Evolutionary conservation across 2,797 vertebrate genomes (phyloP).

Genomic region (Danio albolineatus): DNA sequence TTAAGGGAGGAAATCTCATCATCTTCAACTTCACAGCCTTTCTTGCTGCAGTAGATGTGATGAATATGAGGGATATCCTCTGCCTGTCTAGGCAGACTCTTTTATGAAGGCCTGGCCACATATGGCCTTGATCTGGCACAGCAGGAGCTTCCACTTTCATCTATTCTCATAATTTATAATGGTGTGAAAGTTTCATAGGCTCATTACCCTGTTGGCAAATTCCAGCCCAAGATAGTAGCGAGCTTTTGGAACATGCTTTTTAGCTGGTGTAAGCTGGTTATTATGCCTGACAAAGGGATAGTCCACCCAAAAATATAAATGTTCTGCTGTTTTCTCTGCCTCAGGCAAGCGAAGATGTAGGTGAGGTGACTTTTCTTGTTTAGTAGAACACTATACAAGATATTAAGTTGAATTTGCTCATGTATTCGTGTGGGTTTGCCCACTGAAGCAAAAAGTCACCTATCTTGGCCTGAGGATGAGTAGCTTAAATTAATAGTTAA

Average conservation of each 20-base stretch:
- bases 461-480: too few relatives aligned
- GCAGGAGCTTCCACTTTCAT: conserved; percentile 1
- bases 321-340: too few relatives aligned
- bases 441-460: too few relatives aligned
- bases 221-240: not conserved
- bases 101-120: conserved; percentile 6
- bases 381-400: too few relatives aligned
- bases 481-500: too few relatives aligned
- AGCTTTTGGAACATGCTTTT: not conserved
- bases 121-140: conserved; percentile 13
- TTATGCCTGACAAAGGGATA: not conserved
- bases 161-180: not conserved
- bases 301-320: too few relatives aligned
- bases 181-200: not conserved
- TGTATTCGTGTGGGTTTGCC: too few relatives aligned
- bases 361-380: too few relatives aligned
- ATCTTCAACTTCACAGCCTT: conserved; percentile 22
- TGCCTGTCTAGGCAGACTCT: not conserved
- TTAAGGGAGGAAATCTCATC: conserved; percentile 20
- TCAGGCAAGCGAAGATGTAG: too few relatives aligned
- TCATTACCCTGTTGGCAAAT: not conserved
- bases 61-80: conserved; percentile 23
- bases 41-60: conserved; percentile 6
- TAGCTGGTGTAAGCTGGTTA: not conserved
- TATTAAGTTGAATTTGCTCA: too few relatives aligned